Base-by-base conservation (phyloP, 2,113 vertebrate genomes). In the Suricata suricatta region DNA sequence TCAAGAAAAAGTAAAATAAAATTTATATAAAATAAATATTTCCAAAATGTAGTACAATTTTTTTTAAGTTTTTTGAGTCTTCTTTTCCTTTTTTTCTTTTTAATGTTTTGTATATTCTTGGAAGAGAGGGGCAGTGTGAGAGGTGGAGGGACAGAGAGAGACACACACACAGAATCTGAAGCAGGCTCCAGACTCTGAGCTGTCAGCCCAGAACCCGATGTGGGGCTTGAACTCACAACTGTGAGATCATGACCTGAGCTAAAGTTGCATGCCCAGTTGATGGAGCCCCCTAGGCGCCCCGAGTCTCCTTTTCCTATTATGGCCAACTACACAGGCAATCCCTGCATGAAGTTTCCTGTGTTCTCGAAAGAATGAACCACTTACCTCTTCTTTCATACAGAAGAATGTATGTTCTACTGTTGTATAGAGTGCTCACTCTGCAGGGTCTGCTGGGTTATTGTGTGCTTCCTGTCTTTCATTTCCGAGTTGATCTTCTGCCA, bases 41-140 rank as follows among this genome's bases (percentile, higher is more conserved):
- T 41, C 41, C 41, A 41, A 41, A 5, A 41, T 41, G 41, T 41
- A 41, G 41, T 41, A 41, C 4, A 94, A 44, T 41, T 52, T 54
- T 23, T 27, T 60, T 60, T 60, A 47, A 84, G 83, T 47, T 63
- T 3, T 31, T 31, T 57, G 12, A 74, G 10, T 0, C 10, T 16
- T 88, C 69, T 71, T 54, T 72, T 77, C n/a, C 60, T 68, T 68
- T 90, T 52, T 60, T 68, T 68, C 87, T 52, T 60, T 27, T 25
- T 64, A 54, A 54, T 15, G 52, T 54, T 17, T 60, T 23, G 23
- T 60, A 21, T 60, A 57, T 57, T 57, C 23, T 57, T 57, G 57
- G 19, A 21, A 60, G 19, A 60, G 57, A 60, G 7, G 17, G 16
- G 16, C 16, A 60, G 57, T 60, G 21, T 60, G 57, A 60, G 21